Percentiles rank a stretch among this genome's conserved stretches.
Evolutionary conservation across 2,888 invertebrate species (phyloP).

Genomic region (Melieria crassipennis): DNA sequence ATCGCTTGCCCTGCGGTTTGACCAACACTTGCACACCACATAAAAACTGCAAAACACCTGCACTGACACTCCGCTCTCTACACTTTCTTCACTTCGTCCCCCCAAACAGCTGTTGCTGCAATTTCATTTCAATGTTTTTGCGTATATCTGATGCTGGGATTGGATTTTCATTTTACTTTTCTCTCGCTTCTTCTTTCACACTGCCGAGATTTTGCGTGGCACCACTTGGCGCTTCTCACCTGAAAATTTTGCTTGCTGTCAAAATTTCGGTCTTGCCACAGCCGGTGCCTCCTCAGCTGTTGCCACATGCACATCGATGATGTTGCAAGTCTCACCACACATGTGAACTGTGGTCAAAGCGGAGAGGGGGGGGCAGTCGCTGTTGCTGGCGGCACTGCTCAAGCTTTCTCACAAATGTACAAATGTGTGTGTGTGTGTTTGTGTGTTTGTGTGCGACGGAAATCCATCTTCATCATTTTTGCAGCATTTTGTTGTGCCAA

Average conservation of each 20-base stretch:
- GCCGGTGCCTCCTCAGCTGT: background rate
- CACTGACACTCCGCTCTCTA: too few relatives aligned
- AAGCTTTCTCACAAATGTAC: too few relatives aligned
- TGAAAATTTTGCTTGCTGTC: background rate
- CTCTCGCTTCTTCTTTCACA: background rate
- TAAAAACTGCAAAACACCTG: too few relatives aligned
- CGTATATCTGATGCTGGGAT: background rate
- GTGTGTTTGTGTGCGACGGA: slow-evolving; percentile 4
- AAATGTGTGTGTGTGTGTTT: too few relatives aligned
- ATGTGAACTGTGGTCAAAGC: too few relatives aligned
- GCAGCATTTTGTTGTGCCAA: background rate
- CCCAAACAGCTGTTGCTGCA: slow-evolving; percentile 1
- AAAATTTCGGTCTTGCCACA: slow-evolving; percentile 1
- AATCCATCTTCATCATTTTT: slow-evolving; percentile 39
- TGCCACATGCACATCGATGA: background rate
- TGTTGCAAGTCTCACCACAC: background rate
- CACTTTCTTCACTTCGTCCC: too few relatives aligned
- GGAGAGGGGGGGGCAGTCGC: too few relatives aligned
- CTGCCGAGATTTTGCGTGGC: slow-evolving; percentile 1
- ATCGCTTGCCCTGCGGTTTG: too few relatives aligned
- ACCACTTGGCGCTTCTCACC: background rate
- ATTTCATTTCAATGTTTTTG: slow-evolving; percentile 38
- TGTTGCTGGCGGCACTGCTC: too few relatives aligned
- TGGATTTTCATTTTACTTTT: slow-evolving; percentile 6
- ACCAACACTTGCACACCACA: too few relatives aligned